Evolutionary conservation across 2,888 invertebrate species (phyloP).

Genomic region (Dendrolimus houi): DNA sequence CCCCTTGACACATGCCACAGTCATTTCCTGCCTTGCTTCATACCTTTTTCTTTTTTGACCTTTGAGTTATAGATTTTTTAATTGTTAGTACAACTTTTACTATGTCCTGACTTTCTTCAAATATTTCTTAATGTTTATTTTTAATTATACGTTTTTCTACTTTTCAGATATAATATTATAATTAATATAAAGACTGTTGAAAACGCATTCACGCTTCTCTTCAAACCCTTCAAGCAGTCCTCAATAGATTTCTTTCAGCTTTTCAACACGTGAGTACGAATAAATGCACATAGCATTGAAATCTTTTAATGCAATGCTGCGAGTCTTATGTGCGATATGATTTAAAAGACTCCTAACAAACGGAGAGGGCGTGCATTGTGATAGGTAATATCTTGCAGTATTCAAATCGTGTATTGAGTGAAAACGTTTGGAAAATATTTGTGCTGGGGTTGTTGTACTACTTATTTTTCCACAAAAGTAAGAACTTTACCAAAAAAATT

Average conservation of each 20-base stretch:
- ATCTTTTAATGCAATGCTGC: neutral
- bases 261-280: neutral
- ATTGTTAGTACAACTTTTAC: too few species aligned
- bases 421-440: neutral
- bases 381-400: neutral
- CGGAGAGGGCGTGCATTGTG: neutral
- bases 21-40: too few species aligned
- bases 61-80: too few species aligned
- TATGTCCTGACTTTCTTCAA: too few species aligned
- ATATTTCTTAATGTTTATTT: too few species aligned
- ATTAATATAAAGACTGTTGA: neutral
- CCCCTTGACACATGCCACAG: too few species aligned
- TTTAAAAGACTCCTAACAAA: conserved; percentile 1
- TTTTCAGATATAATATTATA: too few species aligned
- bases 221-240: neutral
- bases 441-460: too few species aligned
- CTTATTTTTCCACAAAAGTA: too few species aligned
- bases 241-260: neutral
- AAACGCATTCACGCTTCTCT: neutral
- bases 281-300: neutral
- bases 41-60: too few species aligned
- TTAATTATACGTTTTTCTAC: too few species aligned
- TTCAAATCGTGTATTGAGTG: neutral
- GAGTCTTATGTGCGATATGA: conserved; percentile 4
- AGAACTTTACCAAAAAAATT: too few species aligned